phyloP scores from a whole-genome alignment of 2,888 invertebrate species.

The Trissoscelio sp. region DNA sequence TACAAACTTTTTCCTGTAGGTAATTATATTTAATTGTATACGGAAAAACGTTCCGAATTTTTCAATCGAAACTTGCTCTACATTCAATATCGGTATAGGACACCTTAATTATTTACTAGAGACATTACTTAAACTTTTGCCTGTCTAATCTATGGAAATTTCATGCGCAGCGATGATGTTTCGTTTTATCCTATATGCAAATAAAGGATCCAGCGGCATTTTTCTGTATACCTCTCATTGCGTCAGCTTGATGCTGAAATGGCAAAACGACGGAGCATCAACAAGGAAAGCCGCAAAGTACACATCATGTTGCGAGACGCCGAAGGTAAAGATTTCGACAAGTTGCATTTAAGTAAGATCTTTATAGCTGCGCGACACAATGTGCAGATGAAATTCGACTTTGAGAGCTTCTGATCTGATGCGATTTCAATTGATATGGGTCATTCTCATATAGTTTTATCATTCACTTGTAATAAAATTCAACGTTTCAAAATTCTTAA shows the following conservation, averaged over 20 bases:
- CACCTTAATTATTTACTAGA: slow-evolving; percentile 33
- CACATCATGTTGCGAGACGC: slow-evolving; percentile 42
- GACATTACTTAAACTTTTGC: slow-evolving; percentile 51
- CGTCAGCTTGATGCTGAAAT: slow-evolving; percentile 49
- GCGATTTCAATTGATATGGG: slow-evolving; percentile 24
- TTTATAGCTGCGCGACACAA: slow-evolving; percentile 7
- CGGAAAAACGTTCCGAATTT: slow-evolving; percentile 10
- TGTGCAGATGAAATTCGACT: slow-evolving; percentile 25
- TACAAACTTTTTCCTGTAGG: slow-evolving; percentile 36
- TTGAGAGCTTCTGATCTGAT: slow-evolving; percentile 15
- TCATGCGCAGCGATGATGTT: slow-evolving; percentile 64
- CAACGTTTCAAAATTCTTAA: too few species aligned
- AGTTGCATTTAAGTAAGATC: slow-evolving; percentile 37
- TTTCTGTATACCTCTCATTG: slow-evolving; percentile 44
- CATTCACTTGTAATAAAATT: too few species aligned
- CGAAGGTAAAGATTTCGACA: slow-evolving; percentile 39
- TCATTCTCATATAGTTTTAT: too few species aligned
- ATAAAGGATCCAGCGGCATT: slow-evolving; percentile 69
- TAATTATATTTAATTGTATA: slow-evolving; percentile 49
- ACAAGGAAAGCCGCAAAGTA: slow-evolving; percentile 48
- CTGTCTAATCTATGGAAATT: slow-evolving; percentile 50
- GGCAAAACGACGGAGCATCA: slow-evolving; percentile 39
- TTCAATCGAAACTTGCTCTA: slow-evolving; percentile 34
- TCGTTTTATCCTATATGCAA: slow-evolving; percentile 78
- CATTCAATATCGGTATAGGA: neutral